phyloP scores from a whole-genome alignment of 2,113 vertebrate genomes.

The Perognathus longimembris region DNA sequence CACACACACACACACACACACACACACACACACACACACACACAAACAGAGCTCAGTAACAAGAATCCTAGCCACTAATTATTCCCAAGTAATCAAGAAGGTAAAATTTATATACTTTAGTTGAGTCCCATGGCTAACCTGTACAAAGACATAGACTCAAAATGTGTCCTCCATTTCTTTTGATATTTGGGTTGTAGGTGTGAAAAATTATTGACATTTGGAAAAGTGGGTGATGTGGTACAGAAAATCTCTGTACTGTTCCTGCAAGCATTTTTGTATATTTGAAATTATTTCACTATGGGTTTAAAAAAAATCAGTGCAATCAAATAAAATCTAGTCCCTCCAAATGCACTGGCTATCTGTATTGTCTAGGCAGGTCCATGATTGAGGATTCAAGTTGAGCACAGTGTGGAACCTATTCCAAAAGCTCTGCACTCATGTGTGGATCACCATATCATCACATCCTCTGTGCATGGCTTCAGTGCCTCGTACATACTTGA shows the following conservation, averaged over 20 bases:
- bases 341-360: not conserved
- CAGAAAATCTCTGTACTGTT: not conserved
- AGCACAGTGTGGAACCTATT: not conserved
- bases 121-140: not conserved
- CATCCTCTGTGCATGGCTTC: too few relatives aligned
- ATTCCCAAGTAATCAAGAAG: not conserved
- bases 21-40: too few relatives aligned
- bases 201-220: not conserved
- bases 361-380: not conserved
- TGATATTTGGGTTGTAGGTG: not conserved
- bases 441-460: not conserved
- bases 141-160: not conserved
- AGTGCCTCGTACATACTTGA: too few relatives aligned
- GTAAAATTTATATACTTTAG: not conserved
- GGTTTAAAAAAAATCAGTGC: not conserved
- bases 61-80: not conserved
- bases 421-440: not conserved
- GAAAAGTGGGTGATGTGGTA: not conserved
- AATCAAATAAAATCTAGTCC: not conserved
- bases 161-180: not conserved
- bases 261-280: not conserved
- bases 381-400: not conserved
- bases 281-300: conserved; percentile 22
- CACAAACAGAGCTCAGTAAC: not conserved
- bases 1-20: too few relatives aligned